phyloP scores from a whole-genome alignment of 2,113 vertebrate species.

The Rhabdornis inornatus region DNA sequence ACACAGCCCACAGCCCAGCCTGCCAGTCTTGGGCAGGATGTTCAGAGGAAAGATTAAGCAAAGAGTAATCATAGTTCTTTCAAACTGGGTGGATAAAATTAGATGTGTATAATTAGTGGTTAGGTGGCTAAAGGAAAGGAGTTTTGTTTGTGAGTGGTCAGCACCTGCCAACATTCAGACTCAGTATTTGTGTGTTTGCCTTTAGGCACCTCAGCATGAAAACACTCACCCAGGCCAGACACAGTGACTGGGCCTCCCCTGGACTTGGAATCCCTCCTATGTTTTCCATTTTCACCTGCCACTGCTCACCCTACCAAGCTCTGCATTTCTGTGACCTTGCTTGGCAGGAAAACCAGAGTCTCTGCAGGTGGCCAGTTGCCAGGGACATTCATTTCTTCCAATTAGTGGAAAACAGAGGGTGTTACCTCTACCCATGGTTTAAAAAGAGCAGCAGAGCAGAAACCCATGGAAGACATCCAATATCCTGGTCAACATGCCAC shows the following conservation, averaged over 20 bases:
- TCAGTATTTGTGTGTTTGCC: not conserved
- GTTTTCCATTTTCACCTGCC: not conserved
- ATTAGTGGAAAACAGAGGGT: not conserved
- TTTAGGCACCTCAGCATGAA: not conserved
- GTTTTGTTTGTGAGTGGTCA: conserved; percentile 8
- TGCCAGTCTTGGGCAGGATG: not conserved
- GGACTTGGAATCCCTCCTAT: not conserved
- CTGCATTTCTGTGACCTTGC: not conserved
- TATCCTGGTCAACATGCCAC: not conserved
- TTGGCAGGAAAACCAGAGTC: not conserved
- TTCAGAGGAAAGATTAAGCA: not conserved
- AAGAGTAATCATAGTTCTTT: conserved; percentile 27
- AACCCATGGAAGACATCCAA: not conserved
- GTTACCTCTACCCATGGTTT: not conserved
- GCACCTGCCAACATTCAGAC: not conserved
- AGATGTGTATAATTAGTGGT: not conserved
- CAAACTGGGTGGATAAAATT: conserved; percentile 22
- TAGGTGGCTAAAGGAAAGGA: not conserved
- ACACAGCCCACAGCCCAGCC: not conserved
- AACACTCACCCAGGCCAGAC: not conserved
- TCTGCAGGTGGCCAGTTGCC: not conserved
- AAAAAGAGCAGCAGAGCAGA: not conserved
- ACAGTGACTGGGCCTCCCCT: not conserved
- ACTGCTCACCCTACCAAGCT: not conserved
- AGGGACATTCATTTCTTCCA: not conserved